Evolutionary conservation across 2,113 vertebrate genomes (phyloP), one percentile per base, ranked within the genome.

Genomic region (Brienomyrus longianalis): DNA sequence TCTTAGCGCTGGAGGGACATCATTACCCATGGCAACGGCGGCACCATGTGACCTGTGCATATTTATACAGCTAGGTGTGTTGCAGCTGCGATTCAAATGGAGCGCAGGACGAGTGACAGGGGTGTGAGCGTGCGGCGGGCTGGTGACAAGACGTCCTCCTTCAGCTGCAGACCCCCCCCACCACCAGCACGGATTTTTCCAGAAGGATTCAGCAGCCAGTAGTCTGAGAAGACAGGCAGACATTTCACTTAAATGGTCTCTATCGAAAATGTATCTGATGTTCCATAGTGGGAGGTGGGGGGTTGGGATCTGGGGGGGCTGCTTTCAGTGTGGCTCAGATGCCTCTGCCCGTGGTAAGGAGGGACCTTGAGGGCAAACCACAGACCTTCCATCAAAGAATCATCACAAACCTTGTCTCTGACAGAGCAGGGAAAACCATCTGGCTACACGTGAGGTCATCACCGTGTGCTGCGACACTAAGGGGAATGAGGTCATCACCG

Each of bases 281-380:
- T 7, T 51, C 13, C 1, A 88, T 88, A 84, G 48, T 48, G 43
- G 35, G 62, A 3, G 62, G 62, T 3, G 3, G n/a, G 62, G 21
- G 77, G 77, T 21, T 19, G 39, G 31, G 43, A 84, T 21, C 70
- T 84, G 1, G 8, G 17, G 17, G 21, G 83, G 43, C 83, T 84
- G 17, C 83, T 48, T 84, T 84, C 45, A 84, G 83, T n/a, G n/a
- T n/a, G 21, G 21, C 43, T 47, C 21, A 84, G 17, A 39, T 39
- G 45, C 31, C 80, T 47, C 35, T 19, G 80, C 21, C 7, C 3
- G 39, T 45, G 23, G 83, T 84, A n/a, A 23, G 17, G 43, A 84
- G 83, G 45, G 45, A 84, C 83, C 45, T 84, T 48, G 83, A 84
- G 83, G 83, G 83, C 83, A 84, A 80, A 43, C 70, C 70, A 15